These are phyloP conservation scores for Callyntrura sp. DNA, from an alignment of 2,888 invertebrate genomes.

Conservation along the genomic window DNA sequence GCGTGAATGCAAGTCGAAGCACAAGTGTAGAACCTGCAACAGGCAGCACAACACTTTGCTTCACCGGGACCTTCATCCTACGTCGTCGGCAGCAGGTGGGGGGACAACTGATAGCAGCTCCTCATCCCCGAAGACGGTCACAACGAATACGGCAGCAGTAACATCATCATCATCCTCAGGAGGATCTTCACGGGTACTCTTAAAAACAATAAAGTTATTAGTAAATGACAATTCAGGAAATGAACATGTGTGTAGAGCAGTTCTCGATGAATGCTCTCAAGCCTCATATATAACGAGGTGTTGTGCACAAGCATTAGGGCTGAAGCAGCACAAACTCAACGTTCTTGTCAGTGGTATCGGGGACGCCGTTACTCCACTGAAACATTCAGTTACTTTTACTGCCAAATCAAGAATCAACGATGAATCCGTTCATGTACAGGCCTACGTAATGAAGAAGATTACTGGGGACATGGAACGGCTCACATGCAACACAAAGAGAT, in stretches of 20 bases:
- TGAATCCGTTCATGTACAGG: neutral
- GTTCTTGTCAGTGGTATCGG: no score
- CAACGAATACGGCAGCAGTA: neutral
- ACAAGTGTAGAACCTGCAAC: conserved; percentile 36
- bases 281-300: no score
- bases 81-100: no score
- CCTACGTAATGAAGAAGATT: conserved; percentile 36
- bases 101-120: neutral
- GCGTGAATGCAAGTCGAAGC: neutral
- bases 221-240: conserved; percentile 10
- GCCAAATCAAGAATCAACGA: neutral
- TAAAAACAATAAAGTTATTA: conserved; percentile 36
- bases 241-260: neutral
- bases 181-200: conserved; percentile 33
- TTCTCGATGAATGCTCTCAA: conserved; percentile 23
- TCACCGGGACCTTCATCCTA: neutral
- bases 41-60: conserved; percentile 31
- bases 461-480: conserved; percentile 38
- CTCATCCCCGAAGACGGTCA: neutral
- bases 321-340: no score
- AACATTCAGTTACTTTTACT: neutral
- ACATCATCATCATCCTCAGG: neutral
- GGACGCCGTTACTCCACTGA: no score
- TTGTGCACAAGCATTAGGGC: no score
- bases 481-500: neutral